phyloP scores from a whole-genome alignment of 2,113 vertebrate genomes.

The Chaenocephalus aceratus region DNA sequence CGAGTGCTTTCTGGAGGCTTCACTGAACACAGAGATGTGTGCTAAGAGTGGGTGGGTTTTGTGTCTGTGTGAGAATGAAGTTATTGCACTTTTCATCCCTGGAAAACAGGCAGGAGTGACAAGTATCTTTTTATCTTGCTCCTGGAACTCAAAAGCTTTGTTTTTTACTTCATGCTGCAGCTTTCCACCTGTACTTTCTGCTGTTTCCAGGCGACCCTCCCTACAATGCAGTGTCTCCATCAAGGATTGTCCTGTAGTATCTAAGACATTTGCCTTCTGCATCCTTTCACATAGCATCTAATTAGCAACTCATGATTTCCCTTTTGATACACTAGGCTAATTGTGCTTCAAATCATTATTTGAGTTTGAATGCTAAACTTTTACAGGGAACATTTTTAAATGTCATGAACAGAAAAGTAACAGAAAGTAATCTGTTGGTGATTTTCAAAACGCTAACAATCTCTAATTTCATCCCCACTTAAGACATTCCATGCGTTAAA shows the following conservation, averaged over 20 bases:
- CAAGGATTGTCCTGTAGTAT: not conserved
- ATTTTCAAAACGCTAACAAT: not conserved
- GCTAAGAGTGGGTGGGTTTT: not conserved
- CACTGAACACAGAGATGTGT: constrained; percentile 6
- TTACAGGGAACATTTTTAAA: not conserved
- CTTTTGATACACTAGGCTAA: not conserved
- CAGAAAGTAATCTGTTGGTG: not conserved
- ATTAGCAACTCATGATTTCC: not conserved
- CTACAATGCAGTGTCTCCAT: not conserved
- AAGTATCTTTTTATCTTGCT: constrained; percentile 33
- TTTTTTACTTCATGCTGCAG: constrained; percentile 26
- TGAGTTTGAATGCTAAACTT: not conserved
- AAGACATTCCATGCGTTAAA: not conserved
- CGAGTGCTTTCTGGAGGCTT: constrained; percentile 44
- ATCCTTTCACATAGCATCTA: not conserved
- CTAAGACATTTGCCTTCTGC: not conserved
- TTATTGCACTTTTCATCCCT: constrained; percentile 33
- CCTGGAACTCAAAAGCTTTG: constrained; percentile 52
- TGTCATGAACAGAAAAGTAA: not conserved
- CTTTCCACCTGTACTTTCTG: constrained; percentile 4
- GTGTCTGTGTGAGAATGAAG: not conserved
- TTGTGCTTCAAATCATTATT: not conserved
- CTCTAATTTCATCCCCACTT: not conserved
- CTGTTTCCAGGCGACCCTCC: not conserved
- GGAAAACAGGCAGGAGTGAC: constrained; percentile 26